Base-by-base conservation (phyloP, 2,113 vertebrate genomes). In the Rhinogobius similis region DNA sequence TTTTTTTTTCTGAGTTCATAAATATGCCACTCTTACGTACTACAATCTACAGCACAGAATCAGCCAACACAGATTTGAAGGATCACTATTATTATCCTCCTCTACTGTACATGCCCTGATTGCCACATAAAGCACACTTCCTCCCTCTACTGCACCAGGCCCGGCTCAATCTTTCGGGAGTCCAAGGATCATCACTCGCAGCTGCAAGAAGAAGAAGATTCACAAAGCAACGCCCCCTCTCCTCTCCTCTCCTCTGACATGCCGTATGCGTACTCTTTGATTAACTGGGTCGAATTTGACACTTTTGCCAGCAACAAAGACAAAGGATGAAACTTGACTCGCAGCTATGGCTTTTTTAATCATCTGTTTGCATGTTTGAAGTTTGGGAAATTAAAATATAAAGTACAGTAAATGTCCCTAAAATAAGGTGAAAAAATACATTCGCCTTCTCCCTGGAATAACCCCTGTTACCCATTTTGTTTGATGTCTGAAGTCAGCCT, bases 211-310 rank as follows among this genome's bases (percentile, higher is more conserved):
- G 26, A 27, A 29, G 55, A 48, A 68, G 55, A 79, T 78, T 76
- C 79, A 81, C 72, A 88, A 84, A 82, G 81, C 70, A 67, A 78
- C 76, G 71, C 81, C 76, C 77, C 70, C 69, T 55, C 77, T 12
- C 58, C 68, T 55, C 77, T 12, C 58, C 68, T 76, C 79, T 76
- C 81, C 67, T 72, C 75, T 78, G 76, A 86, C 82, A 78, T 77
- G 70, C 71, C 26, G 53, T 76, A 63, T 70, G 58, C 24, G 77
- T 69, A 73, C 8, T 76, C 82, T 92, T 90, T 91, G 86, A 89
- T 89, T 83, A 86, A 78, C 75, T 85, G 80, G 82, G 70, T 87
- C 68, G 36, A 74, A 72, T 82, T 78, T 80, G 81, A 85, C 72
- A 43, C 63, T 63, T 64, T 77, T 79, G 74, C 78, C 77, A 67